Conservation (phyloP, 2,888 invertebrate genomes). For the Melanophora roralis region DNA sequence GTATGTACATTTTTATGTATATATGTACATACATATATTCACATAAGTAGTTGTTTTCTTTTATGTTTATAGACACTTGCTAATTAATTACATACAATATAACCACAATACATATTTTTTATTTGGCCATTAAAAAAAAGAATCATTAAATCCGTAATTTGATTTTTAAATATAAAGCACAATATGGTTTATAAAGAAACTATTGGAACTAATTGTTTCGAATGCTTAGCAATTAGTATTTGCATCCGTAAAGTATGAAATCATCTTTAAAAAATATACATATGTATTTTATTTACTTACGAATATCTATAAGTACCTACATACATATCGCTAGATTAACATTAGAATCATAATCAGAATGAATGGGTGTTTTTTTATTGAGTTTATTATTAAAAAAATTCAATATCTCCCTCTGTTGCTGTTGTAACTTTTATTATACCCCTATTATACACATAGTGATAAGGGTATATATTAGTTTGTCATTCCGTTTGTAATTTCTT, state of each 20-base stretch:
- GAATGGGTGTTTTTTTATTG: too few relatives aligned
- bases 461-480: too few relatives aligned
- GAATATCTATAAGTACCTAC: not conserved
- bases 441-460: too few relatives aligned
- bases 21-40: not conserved
- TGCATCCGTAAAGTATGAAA: slow-evolving; percentile 48
- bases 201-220: slow-evolving; percentile 39
- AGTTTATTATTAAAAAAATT: too few relatives aligned
- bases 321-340: too few relatives aligned
- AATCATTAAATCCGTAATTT: not conserved
- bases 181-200: slow-evolving; percentile 10
- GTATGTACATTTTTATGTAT: too few relatives aligned
- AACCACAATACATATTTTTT: not conserved
- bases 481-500: too few relatives aligned
- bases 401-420: too few relatives aligned
- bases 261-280: slow-evolving; percentile 28
- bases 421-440: too few relatives aligned
- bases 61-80: not conserved
- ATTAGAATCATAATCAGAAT: too few relatives aligned
- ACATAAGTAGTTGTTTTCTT: too few relatives aligned
- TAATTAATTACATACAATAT: not conserved
- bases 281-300: not conserved
- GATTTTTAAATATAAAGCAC: slow-evolving; percentile 7
- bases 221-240: slow-evolving; percentile 45
- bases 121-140: not conserved